phyloP scores from a whole-genome alignment of 2,888 invertebrate genomes.

The Phaedon cochleariae region DNA sequence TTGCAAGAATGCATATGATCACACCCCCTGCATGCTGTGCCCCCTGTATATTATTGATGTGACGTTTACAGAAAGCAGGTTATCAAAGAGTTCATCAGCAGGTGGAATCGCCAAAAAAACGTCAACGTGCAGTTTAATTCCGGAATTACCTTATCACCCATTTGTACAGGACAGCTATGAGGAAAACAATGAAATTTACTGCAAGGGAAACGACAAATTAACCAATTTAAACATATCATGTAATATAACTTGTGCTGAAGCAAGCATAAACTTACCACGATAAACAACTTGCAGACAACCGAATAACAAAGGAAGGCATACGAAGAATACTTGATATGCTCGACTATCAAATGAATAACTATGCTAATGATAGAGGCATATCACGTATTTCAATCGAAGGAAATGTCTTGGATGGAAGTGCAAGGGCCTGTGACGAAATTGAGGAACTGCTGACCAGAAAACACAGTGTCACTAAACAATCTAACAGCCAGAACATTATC shows the following conservation, averaged over 20 bases:
- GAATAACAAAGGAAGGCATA: constrained; percentile 27
- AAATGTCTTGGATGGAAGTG: constrained; percentile 16
- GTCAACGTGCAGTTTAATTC: background rate
- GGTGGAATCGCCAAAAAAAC: too few species aligned
- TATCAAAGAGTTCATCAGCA: background rate
- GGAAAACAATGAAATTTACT: constrained; percentile 48
- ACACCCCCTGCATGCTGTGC: too few species aligned
- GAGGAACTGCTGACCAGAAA: constrained; percentile 13
- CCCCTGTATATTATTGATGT: too few species aligned
- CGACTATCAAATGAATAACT: constrained; percentile 25
- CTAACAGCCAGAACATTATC: background rate
- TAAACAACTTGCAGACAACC: constrained; percentile 30
- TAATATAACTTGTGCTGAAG: too few species aligned
- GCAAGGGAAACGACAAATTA: constrained; percentile 55
- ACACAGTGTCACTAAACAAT: background rate
- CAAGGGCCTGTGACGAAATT: constrained; percentile 16
- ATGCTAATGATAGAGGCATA: constrained; percentile 23
- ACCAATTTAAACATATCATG: constrained; percentile 57
- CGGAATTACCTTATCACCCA: constrained; percentile 48
- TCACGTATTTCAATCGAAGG: constrained; percentile 33
- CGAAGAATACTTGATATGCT: constrained; percentile 28
- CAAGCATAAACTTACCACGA: constrained; percentile 5
- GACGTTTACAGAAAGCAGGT: background rate
- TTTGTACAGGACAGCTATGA: constrained; percentile 51
- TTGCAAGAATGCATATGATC: too few species aligned